These are phyloP conservation scores for Brachionus manjavacas DNA, from an alignment of 1,140 invertebrate species.

Conservation along the genomic window DNA sequence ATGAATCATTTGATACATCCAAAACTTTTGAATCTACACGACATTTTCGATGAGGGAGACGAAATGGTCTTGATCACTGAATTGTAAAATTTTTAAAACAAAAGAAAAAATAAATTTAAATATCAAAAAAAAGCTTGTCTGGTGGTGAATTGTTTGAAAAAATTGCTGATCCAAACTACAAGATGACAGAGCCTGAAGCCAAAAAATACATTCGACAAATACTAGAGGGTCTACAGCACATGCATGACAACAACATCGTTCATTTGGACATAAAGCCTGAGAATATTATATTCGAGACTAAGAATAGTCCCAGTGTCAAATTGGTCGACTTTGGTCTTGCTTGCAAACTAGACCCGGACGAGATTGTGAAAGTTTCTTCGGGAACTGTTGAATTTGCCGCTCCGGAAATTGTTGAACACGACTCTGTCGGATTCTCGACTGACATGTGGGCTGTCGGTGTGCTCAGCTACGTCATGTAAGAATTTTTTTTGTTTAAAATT, in stretches of 20 bases:
- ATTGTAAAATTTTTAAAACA: constrained; percentile 71
- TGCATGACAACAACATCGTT: constrained; percentile 99
- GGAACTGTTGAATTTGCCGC: constrained; percentile 98
- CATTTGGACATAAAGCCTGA: constrained; percentile 83
- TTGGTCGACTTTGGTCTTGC: constrained; percentile 97
- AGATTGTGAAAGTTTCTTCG: constrained; percentile 90
- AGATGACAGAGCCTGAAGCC: constrained; percentile 97
- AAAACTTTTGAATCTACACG: constrained; percentile 93
- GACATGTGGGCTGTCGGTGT: constrained; percentile 99
- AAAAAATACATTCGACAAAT: constrained; percentile 98
- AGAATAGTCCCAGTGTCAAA: constrained; percentile 88
- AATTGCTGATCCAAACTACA: constrained; percentile 92
- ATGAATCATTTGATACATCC: constrained; percentile 98
- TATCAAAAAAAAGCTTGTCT: constrained; percentile 68
- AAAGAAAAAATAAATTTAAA: constrained; percentile 6
- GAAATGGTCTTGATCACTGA: constrained; percentile 99
- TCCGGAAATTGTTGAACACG: constrained; percentile 94
- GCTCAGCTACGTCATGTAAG: constrained; percentile 89
- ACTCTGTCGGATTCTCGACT: constrained; percentile 97
- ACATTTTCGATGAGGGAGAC: constrained; percentile 97
- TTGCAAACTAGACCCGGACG: constrained; percentile 93
- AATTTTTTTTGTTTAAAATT: neutral
- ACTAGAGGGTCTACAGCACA: constrained; percentile 93
- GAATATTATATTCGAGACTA: constrained; percentile 98
- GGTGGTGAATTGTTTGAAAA: constrained; percentile 97